Evolutionary conservation across 2,888 invertebrate genomes (phyloP), one percentile per base, ranked within the genome.

Genomic region (Caenorhabditis imperialis): DNA sequence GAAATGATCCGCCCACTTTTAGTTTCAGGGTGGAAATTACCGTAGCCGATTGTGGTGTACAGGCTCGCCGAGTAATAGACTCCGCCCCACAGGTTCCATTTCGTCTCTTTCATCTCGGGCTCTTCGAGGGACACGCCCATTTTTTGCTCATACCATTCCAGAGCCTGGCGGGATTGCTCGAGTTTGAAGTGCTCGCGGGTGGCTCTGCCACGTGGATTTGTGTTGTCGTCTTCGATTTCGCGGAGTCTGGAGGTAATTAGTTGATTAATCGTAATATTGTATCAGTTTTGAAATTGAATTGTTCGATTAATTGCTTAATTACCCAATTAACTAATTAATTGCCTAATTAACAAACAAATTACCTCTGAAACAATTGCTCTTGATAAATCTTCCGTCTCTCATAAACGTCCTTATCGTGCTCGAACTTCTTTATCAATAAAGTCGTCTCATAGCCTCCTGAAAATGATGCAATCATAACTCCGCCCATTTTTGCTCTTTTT

Each of bases 11-110:
- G 53, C 3, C 83, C 83, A 27, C 77, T 67, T 27, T 76, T 75
- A 3, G 83, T 83, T 10, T 65, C 60, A 1, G 83, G 81, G 44
- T 78, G 76, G 38, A 79, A 82, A 53, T 83, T 79, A 40, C 83
- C 83, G 69, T 83, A 83, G 10, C 82, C 83, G 22, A 83, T 83
- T n/a, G 83, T 83, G 4, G 83, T 83, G 47, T 83, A 83, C n/a
- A 83, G 55, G 67, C 79, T 79, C 3, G 83, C 83, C 2, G 83
- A 74, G 50, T 83, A 83, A 50, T 82, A 83, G 23, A 83, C 77
- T 16, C 83, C 83, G 16, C 81, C 81, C 81, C 81, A 83, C 10
- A 83, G 45, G 62, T 83, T 80, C 83, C 83, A 83, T 45, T 80
- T 75, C 3, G 81, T 77, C n/a, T 74, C 77, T 33, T 55, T 61